Evolutionary conservation across 2,888 invertebrate genomes (phyloP), one percentile per base, ranked within the genome.

Genomic region (Noctua fimbriata): DNA sequence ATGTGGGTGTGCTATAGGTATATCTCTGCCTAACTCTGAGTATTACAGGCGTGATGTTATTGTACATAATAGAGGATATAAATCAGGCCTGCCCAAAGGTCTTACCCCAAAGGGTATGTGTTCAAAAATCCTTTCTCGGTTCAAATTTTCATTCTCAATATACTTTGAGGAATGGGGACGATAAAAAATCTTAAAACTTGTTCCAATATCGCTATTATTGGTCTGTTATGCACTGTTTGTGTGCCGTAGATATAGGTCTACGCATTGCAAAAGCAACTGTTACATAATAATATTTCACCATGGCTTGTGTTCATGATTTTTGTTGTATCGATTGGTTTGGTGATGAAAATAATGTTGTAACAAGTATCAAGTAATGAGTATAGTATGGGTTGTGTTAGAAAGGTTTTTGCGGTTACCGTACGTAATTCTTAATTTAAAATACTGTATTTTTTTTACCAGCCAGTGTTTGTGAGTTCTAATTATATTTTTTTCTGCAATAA

Each of bases 291-390:
- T 58, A 47, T 69, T 80, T 65, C 81, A 80, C 32, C 63, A 81
- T 66, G 32, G 41, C 49, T 32, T 49, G 63, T 65, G 49, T 49
- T 55, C 69, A 74, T 81, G 74, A 81, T 70, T 73, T 73, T 69
- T 67, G 36, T 36, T 9, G 28, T 58, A 41, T 69, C 28, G 41
- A 47, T 69, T 69, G 47, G n/a, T 71, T 65, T 55, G 28, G 16
- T 36, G 52, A 76, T 71, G 71, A 63, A 67, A 63, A 81, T 47
- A 76, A 63, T 63, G 52, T 76, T 76, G 66, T 58, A 81, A 76
- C 18, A 67, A 67, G 55, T 67, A 55, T 66, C 47, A 49, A 18
- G 16, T 18, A 72, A 80, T 67, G 70, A 55, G 52, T 63, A 21
- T 21, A 28, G 49, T 28, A 36, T n/a, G 7, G 21, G 44, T 44